Evolutionary conservation across 1,140 invertebrate species (phyloP).

Genomic region (Hesperophylax magnus): DNA sequence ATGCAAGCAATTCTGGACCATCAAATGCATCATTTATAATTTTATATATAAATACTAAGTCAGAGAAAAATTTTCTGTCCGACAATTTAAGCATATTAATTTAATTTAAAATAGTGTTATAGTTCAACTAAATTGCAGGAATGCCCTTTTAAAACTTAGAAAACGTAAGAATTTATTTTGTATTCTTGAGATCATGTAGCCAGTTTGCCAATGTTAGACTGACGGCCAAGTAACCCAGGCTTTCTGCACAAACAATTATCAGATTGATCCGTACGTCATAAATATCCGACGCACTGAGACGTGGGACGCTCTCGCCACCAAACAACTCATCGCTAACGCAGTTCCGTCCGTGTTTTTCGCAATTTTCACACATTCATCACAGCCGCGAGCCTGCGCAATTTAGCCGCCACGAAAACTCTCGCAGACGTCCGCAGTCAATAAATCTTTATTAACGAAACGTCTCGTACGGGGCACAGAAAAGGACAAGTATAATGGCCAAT

Average conservation of each 20-base stretch:
- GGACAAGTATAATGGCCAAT: constrained; percentile 17
- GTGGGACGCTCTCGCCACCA: neutral
- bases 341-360: constrained; percentile 22
- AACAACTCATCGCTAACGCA: constrained; percentile 17
- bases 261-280: constrained; percentile 29
- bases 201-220: too few species aligned
- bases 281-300: constrained; percentile 11
- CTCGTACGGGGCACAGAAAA: constrained; percentile 28
- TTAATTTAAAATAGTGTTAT: too few species aligned
- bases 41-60: too few species aligned
- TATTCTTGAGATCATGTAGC: too few species aligned
- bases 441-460: constrained; percentile 47
- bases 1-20: too few species aligned
- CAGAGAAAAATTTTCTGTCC: too few species aligned
- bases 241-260: constrained; percentile 36
- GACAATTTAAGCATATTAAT: too few species aligned
- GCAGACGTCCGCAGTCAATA: constrained; percentile 23
- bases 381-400: constrained; percentile 24
- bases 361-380: constrained; percentile 41
- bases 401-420: constrained; percentile 15
- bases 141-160: too few species aligned
- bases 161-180: too few species aligned
- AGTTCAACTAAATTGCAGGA: too few species aligned
- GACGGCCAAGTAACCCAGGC: too few species aligned
- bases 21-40: too few species aligned